Base-by-base conservation (phyloP, 1,140 invertebrate species). In the Medauroidea extradentata region DNA sequence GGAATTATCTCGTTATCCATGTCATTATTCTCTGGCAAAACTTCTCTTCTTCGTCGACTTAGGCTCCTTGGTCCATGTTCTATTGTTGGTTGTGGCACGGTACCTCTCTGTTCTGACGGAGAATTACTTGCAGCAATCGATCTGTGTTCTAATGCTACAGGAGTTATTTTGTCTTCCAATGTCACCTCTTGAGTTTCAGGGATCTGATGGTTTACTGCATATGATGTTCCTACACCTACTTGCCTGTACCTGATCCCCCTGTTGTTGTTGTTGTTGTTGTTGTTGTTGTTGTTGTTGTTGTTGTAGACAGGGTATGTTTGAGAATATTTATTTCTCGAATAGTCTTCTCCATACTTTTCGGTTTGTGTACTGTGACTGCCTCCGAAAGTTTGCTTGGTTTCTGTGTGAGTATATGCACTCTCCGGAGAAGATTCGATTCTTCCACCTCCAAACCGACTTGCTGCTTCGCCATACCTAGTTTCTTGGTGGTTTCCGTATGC, bases 41-140 rank as follows among this genome's bases (percentile, higher is more conserved):
- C 42, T 14, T 59, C 25, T 56, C 19, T 14, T 3, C 27, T 29
- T 55, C 41, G 16, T 60, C 71, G 38, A 62, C 72, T 75, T 3
- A 80, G 23, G 13, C 70, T 71, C 46, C 79, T 73, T 3, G 79
- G 79, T 0, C 79, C 79, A 57, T 80, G 79, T 61, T 81, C 79
- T 3, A 78, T 71, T 7, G 44, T 46, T n/a, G 18, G 18, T 7
- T 46, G 18, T 13, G 3, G 44, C 9, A 19, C 44, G 13, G 24
- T 5, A 19, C 44, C 44, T 25, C 44, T 46, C 44, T 46, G 18
- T 13, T 7, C 44, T 46, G 18, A 25, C 13, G 18, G 44, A 46
- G n/a, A 4, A 5, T 25, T 46, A 9, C 13, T 9, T 46, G 4
- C n/a, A n/a, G 18, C 18, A 25, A 46, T 7, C 44, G n/a, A 19